These are phyloP conservation scores for Pelobates fuscus DNA, from an alignment of 2,113 vertebrate species.

Conservation along the genomic window DNA sequence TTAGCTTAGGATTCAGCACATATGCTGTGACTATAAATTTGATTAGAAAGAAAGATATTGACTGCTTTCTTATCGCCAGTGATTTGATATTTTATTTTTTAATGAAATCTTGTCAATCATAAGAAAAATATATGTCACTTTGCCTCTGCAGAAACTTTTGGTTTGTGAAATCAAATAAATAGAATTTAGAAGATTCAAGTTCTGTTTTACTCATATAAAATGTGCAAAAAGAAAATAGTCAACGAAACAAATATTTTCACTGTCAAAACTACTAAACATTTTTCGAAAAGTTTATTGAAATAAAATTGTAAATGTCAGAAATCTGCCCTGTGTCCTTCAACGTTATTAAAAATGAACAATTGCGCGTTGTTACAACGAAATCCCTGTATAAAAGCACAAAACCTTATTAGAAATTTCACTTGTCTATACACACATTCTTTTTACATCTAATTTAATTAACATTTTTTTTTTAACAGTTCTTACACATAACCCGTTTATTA, in stretches of 20 bases:
- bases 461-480: no score
- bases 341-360: no score
- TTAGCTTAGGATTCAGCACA: conserved; percentile 31
- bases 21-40: conserved; percentile 30
- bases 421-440: no score
- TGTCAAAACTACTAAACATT: not conserved
- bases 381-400: no score
- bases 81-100: conserved; percentile 41
- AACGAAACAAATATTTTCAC: not conserved
- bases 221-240: not conserved
- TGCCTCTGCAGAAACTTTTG: conserved; percentile 22
- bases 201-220: not conserved
- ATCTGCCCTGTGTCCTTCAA: no score
- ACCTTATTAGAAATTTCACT: no score
- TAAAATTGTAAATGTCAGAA: no score
- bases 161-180: conserved; percentile 16
- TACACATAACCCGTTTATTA: no score
- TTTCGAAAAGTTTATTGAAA: no score
- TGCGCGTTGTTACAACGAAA: no score
- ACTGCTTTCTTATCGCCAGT: conserved; percentile 34
- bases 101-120: conserved; percentile 46
- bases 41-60: conserved; percentile 47
- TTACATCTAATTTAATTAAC: no score
- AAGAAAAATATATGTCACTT: conserved; percentile 41
- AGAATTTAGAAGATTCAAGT: not conserved